Evolutionary conservation across 2,113 vertebrate genomes (phyloP).

Genomic region (Egretta garzetta): DNA sequence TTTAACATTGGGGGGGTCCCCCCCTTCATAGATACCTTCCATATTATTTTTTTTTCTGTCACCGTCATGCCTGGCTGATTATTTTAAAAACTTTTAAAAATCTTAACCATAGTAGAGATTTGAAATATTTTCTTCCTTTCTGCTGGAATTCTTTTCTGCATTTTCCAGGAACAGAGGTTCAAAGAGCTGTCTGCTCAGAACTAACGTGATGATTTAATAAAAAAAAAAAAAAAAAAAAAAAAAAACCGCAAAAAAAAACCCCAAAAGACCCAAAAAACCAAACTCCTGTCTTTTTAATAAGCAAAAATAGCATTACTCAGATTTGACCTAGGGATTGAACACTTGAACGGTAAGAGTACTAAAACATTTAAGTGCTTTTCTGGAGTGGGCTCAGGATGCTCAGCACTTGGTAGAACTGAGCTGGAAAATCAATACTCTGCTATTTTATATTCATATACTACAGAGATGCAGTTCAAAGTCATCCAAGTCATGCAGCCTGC

Average conservation of each 20-base stretch:
- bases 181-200: not conserved
- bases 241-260: not conserved
- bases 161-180: not conserved
- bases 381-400: conserved; percentile 15
- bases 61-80: not conserved
- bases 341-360: not conserved
- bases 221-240: not conserved
- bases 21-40: too few species aligned
- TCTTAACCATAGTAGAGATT: not conserved
- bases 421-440: conserved; percentile 1
- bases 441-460: not conserved
- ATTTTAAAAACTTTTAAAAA: not conserved
- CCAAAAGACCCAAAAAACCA: too few species aligned
- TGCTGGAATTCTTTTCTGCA: not conserved
- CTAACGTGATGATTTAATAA: not conserved
- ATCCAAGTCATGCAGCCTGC: not conserved
- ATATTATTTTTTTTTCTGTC: not conserved
- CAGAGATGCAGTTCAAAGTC: conserved; percentile 9
- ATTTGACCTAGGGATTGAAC: not conserved
- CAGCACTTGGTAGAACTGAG: not conserved
- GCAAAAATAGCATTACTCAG: not conserved
- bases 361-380: conserved; percentile 19
- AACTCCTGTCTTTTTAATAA: not conserved
- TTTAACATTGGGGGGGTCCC: not conserved
- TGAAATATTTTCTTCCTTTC: not conserved